Conservation (phyloP, 2,113 vertebrate genomes). For the Orientallactaga bullata region DNA sequence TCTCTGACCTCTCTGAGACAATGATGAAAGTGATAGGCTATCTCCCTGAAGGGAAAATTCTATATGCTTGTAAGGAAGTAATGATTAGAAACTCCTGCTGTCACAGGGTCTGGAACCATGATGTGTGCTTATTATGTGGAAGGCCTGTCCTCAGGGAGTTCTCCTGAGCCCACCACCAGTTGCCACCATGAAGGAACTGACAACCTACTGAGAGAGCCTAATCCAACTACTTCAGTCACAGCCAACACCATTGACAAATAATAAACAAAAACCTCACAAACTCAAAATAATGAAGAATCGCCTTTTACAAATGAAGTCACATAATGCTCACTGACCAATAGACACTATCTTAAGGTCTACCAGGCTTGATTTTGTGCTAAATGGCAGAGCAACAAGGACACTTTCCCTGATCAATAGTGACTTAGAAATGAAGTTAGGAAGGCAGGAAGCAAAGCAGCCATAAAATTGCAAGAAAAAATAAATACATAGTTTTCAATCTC, state of each 20-base stretch:
- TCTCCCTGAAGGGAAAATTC: not conserved
- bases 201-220: not conserved
- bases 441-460: not conserved
- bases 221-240: not conserved
- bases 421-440: not conserved
- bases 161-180: not conserved
- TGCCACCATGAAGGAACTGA: not conserved
- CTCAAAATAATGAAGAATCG: not conserved
- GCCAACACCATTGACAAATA: not conserved
- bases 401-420: not conserved
- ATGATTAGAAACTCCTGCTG: not conserved
- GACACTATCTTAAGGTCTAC: not conserved
- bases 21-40: not conserved
- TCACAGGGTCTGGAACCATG: not conserved
- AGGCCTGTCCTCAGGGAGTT: not conserved
- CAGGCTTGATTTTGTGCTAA: not conserved
- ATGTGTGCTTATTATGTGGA: slow-evolving; percentile 1
- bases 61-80: not conserved
- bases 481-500: not conserved
- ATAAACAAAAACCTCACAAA: slow-evolving; percentile 6
- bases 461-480: not conserved
- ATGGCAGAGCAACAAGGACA: not conserved
- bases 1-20: slow-evolving; percentile 8
- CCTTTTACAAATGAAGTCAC: not conserved
- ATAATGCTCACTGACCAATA: not conserved